phyloP scores from a whole-genome alignment of 2,888 invertebrate genomes.

The Hemicrepidius hirtus region DNA sequence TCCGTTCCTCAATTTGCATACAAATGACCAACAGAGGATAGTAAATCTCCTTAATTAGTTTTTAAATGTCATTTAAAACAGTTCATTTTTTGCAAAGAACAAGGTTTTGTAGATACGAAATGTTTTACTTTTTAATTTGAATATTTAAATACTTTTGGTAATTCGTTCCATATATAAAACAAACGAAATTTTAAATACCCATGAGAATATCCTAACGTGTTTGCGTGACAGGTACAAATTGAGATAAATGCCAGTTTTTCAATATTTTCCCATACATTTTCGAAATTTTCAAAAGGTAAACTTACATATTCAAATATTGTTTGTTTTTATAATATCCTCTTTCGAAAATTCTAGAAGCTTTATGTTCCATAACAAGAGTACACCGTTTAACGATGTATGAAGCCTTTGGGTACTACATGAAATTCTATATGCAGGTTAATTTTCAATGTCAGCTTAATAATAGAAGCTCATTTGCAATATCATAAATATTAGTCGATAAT shows the following conservation, averaged over 20 bases:
- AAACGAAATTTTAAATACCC: neutral
- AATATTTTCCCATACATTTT: too few relatives aligned
- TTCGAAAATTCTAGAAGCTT: too few relatives aligned
- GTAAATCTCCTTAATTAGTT: conserved; percentile 8
- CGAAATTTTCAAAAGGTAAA: too few relatives aligned
- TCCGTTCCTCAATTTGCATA: conserved; percentile 1
- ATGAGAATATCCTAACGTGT: neutral
- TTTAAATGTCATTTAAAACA: conserved; percentile 3
- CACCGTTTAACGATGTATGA: too few relatives aligned
- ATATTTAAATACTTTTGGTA: neutral
- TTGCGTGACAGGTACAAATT: conserved; percentile 7
- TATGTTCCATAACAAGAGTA: too few relatives aligned
- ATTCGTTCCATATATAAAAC: neutral
- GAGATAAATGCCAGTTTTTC: neutral
- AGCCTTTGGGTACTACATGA: too few relatives aligned
- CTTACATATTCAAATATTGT: too few relatives aligned
- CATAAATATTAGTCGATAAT: too few relatives aligned
- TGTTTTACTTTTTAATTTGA: neutral
- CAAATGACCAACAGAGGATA: conserved; percentile 12
- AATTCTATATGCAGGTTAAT: too few relatives aligned
- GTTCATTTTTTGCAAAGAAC: neutral
- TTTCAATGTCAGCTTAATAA: too few relatives aligned
- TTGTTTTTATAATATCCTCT: too few relatives aligned
- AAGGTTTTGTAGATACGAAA: neutral
- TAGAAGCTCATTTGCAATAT: too few relatives aligned